Base-by-base conservation (phyloP, 2,113 vertebrate species). In the Rynchops niger region DNA sequence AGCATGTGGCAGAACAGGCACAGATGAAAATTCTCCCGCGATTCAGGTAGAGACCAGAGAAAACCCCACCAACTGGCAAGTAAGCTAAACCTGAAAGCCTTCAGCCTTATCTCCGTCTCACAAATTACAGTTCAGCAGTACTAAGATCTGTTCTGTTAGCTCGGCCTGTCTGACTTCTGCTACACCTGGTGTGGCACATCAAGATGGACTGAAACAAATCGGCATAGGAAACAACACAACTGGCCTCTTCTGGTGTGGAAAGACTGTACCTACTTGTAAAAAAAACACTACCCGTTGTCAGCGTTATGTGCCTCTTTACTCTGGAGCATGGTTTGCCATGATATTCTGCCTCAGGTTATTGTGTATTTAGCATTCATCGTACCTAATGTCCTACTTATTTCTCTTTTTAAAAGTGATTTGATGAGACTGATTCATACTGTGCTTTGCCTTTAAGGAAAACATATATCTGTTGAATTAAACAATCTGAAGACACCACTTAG, bases 401-500 rank as follows among this genome's bases (percentile, higher is more conserved):
- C 52, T 92, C 73, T 65, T 88, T 80, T 78, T 56, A 29, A 90
- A 88, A 89, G 58, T 23, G 34, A 67, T 90, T 93, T 87, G 58
- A 45, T 34, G 7, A 52, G 61, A 69, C 50, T 40, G 53, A n/a
- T 58, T 72, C 92, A 74, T 53, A 50, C 83, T 83, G 66, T 80
- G 88, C 95, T 97, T 97, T 95, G 91, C 55, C 62, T 90, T 83
- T 90, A 76, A 93, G 88, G 34, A 80, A 94, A 93, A 82, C 17
- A 53, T 66, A 3, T 4, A 15, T 36, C 14, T 73, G 26, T 85
- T 63, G 43, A 95, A 90, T 94, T 72, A 81, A 65, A 81, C 38
- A 59, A 36, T 42, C 74, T 55, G 49, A 90, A 91, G 67, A 77
- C 40, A 50, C 32, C 92, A 26, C 85, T 88, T 40, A 13, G 55